phyloP scores from a whole-genome alignment of 2,113 vertebrate species.

The Platysternon megacephalum region DNA sequence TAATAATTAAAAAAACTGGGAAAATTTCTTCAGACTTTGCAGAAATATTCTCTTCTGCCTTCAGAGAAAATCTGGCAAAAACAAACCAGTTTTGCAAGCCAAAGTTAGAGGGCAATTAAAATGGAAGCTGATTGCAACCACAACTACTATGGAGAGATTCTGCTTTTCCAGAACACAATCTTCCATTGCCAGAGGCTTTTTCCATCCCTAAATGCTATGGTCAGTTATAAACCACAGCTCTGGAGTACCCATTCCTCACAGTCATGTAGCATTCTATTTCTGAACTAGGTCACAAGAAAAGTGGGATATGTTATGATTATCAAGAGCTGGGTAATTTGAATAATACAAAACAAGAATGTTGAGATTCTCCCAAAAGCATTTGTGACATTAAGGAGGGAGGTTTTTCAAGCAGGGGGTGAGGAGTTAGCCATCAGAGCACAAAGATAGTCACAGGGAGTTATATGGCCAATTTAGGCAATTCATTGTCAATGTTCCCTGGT shows the following conservation, averaged over 20 bases:
- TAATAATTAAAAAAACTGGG: background rate
- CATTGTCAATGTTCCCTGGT: constrained; percentile 23
- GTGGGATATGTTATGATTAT: background rate
- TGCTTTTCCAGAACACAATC: background rate
- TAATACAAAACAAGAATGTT: background rate
- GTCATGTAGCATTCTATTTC: background rate
- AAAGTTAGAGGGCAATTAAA: background rate
- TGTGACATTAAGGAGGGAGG: background rate
- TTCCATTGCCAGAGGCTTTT: background rate
- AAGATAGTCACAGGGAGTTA: background rate
- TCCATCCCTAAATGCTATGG: background rate
- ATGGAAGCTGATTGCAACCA: background rate
- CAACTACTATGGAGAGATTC: background rate
- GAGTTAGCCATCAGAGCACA: background rate
- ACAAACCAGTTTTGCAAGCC: background rate
- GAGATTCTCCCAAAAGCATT: background rate
- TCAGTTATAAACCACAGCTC: background rate
- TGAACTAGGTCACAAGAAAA: background rate
- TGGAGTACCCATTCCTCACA: rapidly evolving
- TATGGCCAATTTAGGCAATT: background rate
- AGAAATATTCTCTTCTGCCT: background rate
- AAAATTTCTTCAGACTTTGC: background rate
- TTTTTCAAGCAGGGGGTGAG: background rate
- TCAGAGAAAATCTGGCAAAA: background rate
- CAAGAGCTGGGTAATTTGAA: background rate